Evolutionary conservation across 2,888 invertebrate genomes (phyloP).

Genomic region (Andricus curvator): DNA sequence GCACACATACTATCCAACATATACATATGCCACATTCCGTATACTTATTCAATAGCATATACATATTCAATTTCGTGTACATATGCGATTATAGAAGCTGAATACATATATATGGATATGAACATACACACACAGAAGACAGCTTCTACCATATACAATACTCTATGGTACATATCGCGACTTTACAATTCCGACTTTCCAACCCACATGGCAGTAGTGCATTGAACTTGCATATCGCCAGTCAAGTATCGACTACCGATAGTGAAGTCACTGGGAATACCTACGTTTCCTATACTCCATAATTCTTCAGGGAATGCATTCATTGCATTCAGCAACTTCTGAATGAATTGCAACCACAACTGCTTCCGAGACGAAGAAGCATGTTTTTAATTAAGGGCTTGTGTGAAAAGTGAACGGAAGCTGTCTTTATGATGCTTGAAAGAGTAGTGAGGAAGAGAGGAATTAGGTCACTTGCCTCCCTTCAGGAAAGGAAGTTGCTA

Average conservation of each 20-base stretch:
- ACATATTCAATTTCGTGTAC: background rate
- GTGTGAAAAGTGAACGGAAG: constrained; percentile 5
- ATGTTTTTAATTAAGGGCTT: constrained; percentile 31
- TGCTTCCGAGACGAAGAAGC: constrained; percentile 25
- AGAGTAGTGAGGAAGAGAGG: constrained; percentile 32
- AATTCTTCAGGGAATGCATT: background rate
- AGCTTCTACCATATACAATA: constrained; percentile 8
- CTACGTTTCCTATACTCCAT: constrained; percentile 12
- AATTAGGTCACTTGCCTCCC: constrained; percentile 26
- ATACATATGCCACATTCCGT: too few relatives aligned
- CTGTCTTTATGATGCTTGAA: constrained; percentile 17
- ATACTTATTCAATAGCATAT: too few relatives aligned
- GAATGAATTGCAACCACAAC: constrained; percentile 32
- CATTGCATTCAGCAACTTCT: constrained; percentile 5
- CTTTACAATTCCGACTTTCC: constrained; percentile 31
- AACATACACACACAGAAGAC: background rate
- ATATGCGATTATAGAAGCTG: background rate
- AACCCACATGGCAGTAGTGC: constrained; percentile 34
- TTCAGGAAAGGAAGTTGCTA: constrained; percentile 23
- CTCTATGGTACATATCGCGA: background rate
- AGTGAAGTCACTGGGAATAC: constrained; percentile 21
- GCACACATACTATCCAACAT: background rate
- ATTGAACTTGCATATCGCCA: constrained; percentile 36
- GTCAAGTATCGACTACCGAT: constrained; percentile 32
- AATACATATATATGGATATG: background rate